Evolutionary conservation across 2,113 vertebrate species (phyloP).

Genomic region (Hepsetus odoe): DNA sequence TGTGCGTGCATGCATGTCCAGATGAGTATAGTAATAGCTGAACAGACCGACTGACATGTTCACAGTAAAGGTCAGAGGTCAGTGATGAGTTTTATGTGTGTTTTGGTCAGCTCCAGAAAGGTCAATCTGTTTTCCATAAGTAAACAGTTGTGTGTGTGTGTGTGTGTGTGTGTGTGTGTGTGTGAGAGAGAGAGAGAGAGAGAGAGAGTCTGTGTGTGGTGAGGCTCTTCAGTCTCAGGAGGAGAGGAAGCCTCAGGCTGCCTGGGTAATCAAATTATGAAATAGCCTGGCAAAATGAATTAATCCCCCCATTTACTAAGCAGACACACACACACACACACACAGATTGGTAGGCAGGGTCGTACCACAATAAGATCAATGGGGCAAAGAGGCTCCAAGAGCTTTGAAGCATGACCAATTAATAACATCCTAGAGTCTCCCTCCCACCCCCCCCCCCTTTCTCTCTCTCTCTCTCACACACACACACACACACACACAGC

Average conservation of each 20-base stretch:
- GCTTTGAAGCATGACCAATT: constrained; percentile 77
- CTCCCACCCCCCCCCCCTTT: constrained; percentile 17
- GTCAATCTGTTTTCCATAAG: too few species aligned
- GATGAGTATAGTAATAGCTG: too few species aligned
- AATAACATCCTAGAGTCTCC: constrained; percentile 76
- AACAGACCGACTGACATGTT: too few species aligned
- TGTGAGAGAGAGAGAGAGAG: too few species aligned
- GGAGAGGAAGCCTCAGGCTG: constrained; percentile 35
- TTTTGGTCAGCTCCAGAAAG: too few species aligned
- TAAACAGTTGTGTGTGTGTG: constrained; percentile 17
- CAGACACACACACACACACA: constrained; percentile 27
- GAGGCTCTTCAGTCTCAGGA: not conserved
- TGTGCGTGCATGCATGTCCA: constrained; percentile 23
- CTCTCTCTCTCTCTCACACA: constrained; percentile 19
- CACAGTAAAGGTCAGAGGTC: too few species aligned
- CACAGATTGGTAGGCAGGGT: constrained; percentile 43
- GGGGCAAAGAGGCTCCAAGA: constrained; percentile 71
- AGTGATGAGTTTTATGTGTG: too few species aligned
- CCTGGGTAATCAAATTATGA: constrained; percentile 44
- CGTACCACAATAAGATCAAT: constrained; percentile 73
- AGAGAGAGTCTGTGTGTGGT: too few species aligned
- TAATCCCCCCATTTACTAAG: not conserved
- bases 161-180: not conserved
- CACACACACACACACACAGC: constrained; percentile 42
- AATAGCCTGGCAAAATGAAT: constrained; percentile 37